Evolutionary conservation across 2,797 vertebrate genomes (phyloP).

Genomic region (Pogoniulus pusillus): DNA sequence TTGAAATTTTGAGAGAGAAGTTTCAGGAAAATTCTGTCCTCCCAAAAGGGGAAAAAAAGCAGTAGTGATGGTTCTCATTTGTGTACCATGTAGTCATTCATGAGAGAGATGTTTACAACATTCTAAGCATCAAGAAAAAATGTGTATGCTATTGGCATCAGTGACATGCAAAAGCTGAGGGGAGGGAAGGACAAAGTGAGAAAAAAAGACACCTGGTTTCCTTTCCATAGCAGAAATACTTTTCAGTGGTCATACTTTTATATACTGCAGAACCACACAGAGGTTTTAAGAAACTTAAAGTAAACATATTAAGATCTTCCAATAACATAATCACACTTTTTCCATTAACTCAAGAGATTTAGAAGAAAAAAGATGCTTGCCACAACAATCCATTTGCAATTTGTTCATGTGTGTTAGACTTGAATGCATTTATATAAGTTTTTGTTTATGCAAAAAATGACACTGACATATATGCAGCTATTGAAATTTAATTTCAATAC

Average conservation of each 20-base stretch:
- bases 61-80: neutral
- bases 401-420: neutral
- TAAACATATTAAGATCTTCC: neutral
- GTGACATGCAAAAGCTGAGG: neutral
- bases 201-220: neutral
- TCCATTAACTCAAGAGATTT: neutral
- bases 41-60: neutral
- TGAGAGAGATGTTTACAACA: neutral
- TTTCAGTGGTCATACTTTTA: neutral
- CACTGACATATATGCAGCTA: neutral
- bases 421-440: neutral
- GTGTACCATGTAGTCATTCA: neutral
- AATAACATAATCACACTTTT: neutral
- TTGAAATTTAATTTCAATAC: neutral
- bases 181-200: neutral
- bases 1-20: slow-evolving; percentile 7
- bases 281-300: neutral
- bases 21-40: slow-evolving; percentile 6
- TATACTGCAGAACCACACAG: neutral
- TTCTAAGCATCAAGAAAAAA: neutral
- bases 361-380: neutral
- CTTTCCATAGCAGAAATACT: neutral
- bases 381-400: neutral
- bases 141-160: neutral
- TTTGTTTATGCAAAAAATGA: neutral